phyloP scores from a whole-genome alignment of 2,888 invertebrate genomes.

The Eurytoma adleriae region DNA sequence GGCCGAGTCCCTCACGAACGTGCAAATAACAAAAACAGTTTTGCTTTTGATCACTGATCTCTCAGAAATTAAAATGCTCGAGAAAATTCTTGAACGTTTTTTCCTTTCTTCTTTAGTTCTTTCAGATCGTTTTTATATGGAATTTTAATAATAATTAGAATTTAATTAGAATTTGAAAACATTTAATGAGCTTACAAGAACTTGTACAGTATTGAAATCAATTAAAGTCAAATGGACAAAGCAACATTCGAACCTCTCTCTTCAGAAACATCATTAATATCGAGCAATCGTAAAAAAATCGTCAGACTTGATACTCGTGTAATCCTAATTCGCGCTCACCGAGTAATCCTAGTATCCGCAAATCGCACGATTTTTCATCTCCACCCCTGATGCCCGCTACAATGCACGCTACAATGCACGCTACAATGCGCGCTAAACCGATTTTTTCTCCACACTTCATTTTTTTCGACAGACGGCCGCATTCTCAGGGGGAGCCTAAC shows the following conservation, averaged over 20 bases:
- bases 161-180: too few relatives aligned
- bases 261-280: neutral
- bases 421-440: conserved; percentile 29
- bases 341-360: neutral
- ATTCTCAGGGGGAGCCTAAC: neutral
- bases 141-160: too few relatives aligned
- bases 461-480: neutral
- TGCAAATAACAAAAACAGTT: too few relatives aligned
- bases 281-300: neutral
- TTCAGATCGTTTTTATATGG: too few relatives aligned
- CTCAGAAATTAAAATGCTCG: too few relatives aligned
- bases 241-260: neutral
- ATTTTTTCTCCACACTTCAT: conserved; percentile 27
- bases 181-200: too few relatives aligned
- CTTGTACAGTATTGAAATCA: neutral
- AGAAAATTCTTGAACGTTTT: too few relatives aligned
- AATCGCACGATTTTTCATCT: conserved; percentile 32
- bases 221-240: neutral
- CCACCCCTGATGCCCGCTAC: neutral
- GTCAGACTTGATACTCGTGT: conserved; percentile 5
- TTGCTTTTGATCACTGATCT: too few relatives aligned
- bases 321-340: conserved; percentile 16
- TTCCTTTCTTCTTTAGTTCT: too few relatives aligned
- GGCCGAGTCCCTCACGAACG: too few relatives aligned
- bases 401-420: neutral